These are phyloP conservation scores for Eupithecia dodoneata DNA, from an alignment of 2,888 invertebrate species.

Conservation along the genomic window DNA sequence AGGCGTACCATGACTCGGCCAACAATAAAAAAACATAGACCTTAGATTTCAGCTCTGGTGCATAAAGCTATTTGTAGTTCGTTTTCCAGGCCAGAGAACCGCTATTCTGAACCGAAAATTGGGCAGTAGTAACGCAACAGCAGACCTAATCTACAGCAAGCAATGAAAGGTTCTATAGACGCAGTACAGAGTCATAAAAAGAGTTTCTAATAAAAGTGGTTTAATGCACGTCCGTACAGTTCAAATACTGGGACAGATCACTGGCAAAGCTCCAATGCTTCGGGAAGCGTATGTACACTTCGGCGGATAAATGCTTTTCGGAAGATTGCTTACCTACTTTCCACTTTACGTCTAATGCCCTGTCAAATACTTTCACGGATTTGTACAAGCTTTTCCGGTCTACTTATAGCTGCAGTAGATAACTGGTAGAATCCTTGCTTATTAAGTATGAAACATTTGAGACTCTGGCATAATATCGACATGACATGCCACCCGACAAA, in stretches of 20 bases:
- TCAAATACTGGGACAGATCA: conserved; percentile 62
- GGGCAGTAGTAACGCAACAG: background rate
- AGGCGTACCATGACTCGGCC: background rate
- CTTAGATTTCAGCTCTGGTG: background rate
- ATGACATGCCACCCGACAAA: too few relatives aligned
- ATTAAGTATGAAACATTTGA: background rate
- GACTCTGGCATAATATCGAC: too few relatives aligned
- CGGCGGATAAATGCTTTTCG: conserved; percentile 33
- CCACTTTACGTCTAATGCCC: conserved; percentile 4
- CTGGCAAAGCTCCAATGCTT: conserved; percentile 59
- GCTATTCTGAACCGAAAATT: background rate
- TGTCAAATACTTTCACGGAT: conserved; percentile 5
- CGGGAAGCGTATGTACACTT: conserved; percentile 35
- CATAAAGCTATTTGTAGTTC: background rate
- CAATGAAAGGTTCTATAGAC: conserved; percentile 30
- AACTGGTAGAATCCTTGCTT: background rate
- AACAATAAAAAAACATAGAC: too few relatives aligned
- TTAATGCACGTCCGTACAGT: conserved; percentile 60
- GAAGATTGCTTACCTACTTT: conserved; percentile 31
- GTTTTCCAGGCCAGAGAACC: background rate
- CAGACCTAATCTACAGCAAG: conserved; percentile 1
- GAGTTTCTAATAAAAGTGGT: conserved; percentile 62
- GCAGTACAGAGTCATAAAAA: conserved; percentile 52
- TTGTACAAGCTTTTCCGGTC: background rate
- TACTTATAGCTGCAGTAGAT: background rate